Base-by-base conservation (phyloP, 2,113 vertebrate species). In the Pygoscelis adeliae region DNA sequence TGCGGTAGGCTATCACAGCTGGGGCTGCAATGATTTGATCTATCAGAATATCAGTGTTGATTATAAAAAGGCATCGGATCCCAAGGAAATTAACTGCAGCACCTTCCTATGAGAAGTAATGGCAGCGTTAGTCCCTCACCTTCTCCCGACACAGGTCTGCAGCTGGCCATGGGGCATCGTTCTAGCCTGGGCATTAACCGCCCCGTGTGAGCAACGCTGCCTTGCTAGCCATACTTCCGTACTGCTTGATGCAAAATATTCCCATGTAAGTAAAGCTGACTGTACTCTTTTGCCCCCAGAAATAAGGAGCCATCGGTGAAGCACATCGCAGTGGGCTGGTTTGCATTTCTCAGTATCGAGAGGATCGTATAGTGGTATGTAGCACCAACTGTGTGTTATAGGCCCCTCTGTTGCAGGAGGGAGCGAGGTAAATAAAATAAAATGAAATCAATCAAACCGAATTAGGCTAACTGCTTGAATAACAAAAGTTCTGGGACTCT, bases 151-250 rank as follows among this genome's bases (percentile, higher is more conserved):
- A 34, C 34, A 27, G 61, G 16, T 53, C 55, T 62, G 63, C 21
- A 46, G 47, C 46, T 1, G 1, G 22, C 47, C 74, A 26, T 0
- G 2, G 58, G 49, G 34, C 49, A 27, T 47, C 27, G 0, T 63
- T 47, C 15, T 5, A 10, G 12, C 56, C 56, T 8, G 66, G 55
- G 34, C 47, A 62, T 29, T 19, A 23, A 13, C 62, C 3, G 3
- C 52, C 30, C 36, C 2, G 5, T 13, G 21, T 6, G 47, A 19
- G 55, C 59, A 12, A 4, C 2, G 20, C 55, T 21, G 61, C 59
- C 59, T 34, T 12, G 47, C 34, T 36, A 17, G 32, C 46, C 10
- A 3, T 20, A 21, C 30, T 30, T 62, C 61, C 14, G 47, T 46
- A 19, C 71, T 32, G 42, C 40, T 26, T 46, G 34, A 38, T 7